These are phyloP conservation scores for Eupeodes corollae DNA, from an alignment of 1,140 invertebrate genomes.

Conservation along the genomic window DNA sequence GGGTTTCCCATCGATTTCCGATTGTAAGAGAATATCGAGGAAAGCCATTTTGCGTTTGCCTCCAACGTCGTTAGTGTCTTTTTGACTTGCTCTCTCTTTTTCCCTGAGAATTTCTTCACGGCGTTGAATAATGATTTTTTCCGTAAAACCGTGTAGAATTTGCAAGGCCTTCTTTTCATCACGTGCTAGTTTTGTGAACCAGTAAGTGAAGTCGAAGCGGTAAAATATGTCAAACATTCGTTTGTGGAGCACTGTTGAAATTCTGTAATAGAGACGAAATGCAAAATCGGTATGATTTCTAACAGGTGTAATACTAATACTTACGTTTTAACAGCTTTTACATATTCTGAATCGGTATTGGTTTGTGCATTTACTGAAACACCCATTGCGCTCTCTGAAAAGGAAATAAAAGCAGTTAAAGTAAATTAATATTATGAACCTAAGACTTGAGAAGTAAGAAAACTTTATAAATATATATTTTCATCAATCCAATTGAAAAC, in stretches of 20 bases:
- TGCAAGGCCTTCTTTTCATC: slow-evolving; percentile 46
- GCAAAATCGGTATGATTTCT: no score
- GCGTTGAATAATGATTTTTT: slow-evolving; percentile 43
- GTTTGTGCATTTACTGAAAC: slow-evolving; percentile 60
- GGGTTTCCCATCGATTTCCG: slow-evolving; percentile 40
- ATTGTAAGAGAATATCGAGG: slow-evolving; percentile 58
- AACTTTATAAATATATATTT: no score
- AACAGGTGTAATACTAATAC: no score
- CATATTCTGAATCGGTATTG: slow-evolving; percentile 58
- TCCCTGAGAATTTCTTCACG: slow-evolving; percentile 34
- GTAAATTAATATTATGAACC: no score
- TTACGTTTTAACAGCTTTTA: slow-evolving; percentile 55
- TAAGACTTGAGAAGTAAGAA: no score
- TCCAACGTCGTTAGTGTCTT: slow-evolving; percentile 26
- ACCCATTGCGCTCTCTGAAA: slow-evolving; percentile 76
- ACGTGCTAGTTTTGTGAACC: slow-evolving; percentile 39
- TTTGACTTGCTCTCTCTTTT: slow-evolving; percentile 12
- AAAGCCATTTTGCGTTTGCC: slow-evolving; percentile 43
- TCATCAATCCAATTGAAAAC: no score
- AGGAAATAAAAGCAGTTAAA: slow-evolving; percentile 4
- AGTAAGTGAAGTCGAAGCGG: slow-evolving; percentile 45
- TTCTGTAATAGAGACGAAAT: slow-evolving; percentile 6
- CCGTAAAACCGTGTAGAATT: slow-evolving; percentile 56
- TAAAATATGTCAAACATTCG: slow-evolving; percentile 42
- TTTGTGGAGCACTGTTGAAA: slow-evolving; percentile 33